Conservation (phyloP, 2,888 invertebrate genomes). For the Pachymerium ferrugineum region DNA sequence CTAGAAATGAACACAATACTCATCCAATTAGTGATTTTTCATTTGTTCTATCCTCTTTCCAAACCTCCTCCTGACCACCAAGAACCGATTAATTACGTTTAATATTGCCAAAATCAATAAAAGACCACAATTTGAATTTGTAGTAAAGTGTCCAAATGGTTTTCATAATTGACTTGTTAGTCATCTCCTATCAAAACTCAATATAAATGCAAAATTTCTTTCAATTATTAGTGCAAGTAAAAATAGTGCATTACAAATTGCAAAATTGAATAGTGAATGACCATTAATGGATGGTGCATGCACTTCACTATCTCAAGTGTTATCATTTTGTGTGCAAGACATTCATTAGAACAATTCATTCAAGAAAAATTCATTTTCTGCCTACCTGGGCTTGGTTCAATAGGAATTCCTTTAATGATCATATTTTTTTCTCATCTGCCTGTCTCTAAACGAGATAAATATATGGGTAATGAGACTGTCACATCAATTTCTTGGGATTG, state of each 20-base stretch:
- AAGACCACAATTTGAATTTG: background rate
- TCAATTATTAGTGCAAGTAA: background rate
- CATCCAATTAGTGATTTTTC: background rate
- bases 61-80: background rate
- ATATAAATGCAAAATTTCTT: no score
- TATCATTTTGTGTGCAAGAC: background rate
- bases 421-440: no score
- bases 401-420: slow-evolving; percentile 9
- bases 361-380: slow-evolving; percentile 16
- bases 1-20: background rate
- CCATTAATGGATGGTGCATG: background rate
- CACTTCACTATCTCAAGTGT: background rate
- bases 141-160: no score
- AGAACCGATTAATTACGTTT: no score
- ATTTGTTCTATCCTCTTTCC: no score
- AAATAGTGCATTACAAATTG: slow-evolving; percentile 10
- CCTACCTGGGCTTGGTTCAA: slow-evolving; percentile 17
- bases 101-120: background rate
- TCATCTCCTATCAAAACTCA: no score
- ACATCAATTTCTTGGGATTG: background rate
- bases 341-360: background rate
- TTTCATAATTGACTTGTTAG: no score
- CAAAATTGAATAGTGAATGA: no score
- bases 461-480: slow-evolving; percentile 12
- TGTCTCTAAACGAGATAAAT: background rate